A percentile compares a stretch with the other conserved stretches of the same genome.
Conservation (phyloP, 2,888 invertebrate species). For the Blastobasis lacticolella region DNA sequence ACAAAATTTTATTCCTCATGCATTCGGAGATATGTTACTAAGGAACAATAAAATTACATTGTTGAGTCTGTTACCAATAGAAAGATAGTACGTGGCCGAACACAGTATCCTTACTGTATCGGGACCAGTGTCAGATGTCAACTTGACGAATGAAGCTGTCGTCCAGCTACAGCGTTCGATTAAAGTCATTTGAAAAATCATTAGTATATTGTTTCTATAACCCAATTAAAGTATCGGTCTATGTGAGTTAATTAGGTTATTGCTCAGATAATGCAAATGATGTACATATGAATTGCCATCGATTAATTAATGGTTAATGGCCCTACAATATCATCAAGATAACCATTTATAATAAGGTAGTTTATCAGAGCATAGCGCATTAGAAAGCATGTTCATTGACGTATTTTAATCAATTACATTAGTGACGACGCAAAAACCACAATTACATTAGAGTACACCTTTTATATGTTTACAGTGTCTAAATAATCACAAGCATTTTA, state of each 20-base stretch:
- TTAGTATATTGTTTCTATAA: neutral
- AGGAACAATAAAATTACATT: neutral
- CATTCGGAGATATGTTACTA: neutral
- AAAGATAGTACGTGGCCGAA: neutral
- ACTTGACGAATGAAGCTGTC: too few relatives aligned
- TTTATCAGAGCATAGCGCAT: neutral
- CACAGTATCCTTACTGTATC: too few relatives aligned
- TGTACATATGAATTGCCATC: neutral
- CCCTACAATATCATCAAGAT: neutral
- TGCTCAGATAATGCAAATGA: neutral
- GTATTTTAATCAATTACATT: too few relatives aligned
- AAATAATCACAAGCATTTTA: too few relatives aligned
- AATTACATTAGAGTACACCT: too few relatives aligned
- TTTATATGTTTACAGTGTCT: too few relatives aligned
- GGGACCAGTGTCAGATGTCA: neutral
- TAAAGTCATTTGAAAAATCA: too few relatives aligned
- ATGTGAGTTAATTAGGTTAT: slow-evolving; percentile 1
- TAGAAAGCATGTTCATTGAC: too few relatives aligned
- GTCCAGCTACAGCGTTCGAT: neutral
- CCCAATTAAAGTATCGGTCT: neutral
- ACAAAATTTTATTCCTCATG: neutral
- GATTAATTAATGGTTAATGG: neutral
- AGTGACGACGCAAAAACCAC: too few relatives aligned
- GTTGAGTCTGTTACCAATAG: neutral
- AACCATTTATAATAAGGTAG: neutral